Evolutionary conservation across 2,888 invertebrate species (phyloP).

Genomic region (Xanthorhoe spadicearia): DNA sequence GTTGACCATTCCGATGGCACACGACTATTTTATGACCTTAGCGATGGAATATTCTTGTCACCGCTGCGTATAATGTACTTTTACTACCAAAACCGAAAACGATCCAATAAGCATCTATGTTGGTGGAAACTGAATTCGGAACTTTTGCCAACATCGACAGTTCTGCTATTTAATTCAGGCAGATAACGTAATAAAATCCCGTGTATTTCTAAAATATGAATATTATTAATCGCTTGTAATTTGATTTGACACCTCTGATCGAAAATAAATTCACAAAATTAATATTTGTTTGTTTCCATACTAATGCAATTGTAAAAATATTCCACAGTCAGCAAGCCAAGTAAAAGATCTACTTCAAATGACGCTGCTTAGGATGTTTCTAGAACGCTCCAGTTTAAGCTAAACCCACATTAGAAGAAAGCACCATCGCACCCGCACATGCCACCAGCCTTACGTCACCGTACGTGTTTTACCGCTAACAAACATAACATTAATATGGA

Average conservation of each 20-base stretch:
- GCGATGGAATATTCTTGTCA: neutral
- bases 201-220: too few relatives aligned
- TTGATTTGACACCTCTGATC: too few relatives aligned
- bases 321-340: too few relatives aligned
- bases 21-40: conserved; percentile 23
- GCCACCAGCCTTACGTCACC: conserved; percentile 74
- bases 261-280: too few relatives aligned
- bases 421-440: conserved; percentile 68
- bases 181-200: too few relatives aligned
- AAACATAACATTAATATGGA: conserved; percentile 84
- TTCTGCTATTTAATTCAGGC: too few relatives aligned
- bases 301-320: too few relatives aligned
- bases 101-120: neutral
- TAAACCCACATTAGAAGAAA: conserved; percentile 53
- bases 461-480: conserved; percentile 84
- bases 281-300: too few relatives aligned
- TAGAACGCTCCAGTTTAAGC: conserved; percentile 31
- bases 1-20: conserved; percentile 2
- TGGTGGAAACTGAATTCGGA: neutral
- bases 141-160: too few relatives aligned
- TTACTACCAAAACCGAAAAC: too few relatives aligned
- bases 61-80: neutral
- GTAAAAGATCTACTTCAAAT: neutral
- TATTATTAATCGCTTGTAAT: too few relatives aligned
- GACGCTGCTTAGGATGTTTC: neutral